Percentiles rank a stretch among this genome's conserved stretches.
These are phyloP conservation scores for Acheta domesticus DNA, from an alignment of 2,888 invertebrate species.

Conservation along the genomic window DNA sequence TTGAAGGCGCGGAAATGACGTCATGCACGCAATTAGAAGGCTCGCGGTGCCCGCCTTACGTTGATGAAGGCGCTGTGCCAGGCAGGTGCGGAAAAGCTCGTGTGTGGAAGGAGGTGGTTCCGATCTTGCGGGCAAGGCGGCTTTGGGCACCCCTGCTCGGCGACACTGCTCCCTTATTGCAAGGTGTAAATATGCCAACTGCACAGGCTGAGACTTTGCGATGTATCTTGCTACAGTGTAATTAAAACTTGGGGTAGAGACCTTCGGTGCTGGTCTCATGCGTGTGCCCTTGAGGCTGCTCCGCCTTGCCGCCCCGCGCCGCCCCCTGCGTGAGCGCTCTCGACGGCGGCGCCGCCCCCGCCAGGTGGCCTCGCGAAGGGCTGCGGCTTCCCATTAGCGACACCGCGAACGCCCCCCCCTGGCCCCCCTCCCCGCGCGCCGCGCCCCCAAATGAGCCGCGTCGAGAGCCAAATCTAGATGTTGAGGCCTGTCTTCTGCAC, in stretches of 20 bases:
- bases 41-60: too few species aligned
- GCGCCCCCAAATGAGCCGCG: too few species aligned
- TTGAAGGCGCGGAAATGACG: too few species aligned
- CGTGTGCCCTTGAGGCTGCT: neutral
- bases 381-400: neutral
- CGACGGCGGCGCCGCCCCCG: neutral
- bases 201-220: slow-evolving; percentile 1
- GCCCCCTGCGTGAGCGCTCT: neutral
- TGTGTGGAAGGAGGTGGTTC: too few species aligned
- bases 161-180: slow-evolving; percentile 6
- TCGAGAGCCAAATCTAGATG: too few species aligned
- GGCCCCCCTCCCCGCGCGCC: neutral
- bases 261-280: neutral
- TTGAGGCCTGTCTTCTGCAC: too few species aligned
- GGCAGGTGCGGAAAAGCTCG: too few species aligned
- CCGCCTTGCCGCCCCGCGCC: neutral
- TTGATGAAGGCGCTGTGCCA: too few species aligned
- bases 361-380: neutral
- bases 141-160: neutral
- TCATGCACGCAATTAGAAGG: too few species aligned
- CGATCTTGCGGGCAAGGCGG: too few species aligned
- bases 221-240: slow-evolving; percentile 9
- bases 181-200: slow-evolving; percentile 18
- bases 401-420: neutral
- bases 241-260: slow-evolving; percentile 6